phyloP scores from a whole-genome alignment of 1,140 invertebrate species.

The Hylyphantes graminicola region DNA sequence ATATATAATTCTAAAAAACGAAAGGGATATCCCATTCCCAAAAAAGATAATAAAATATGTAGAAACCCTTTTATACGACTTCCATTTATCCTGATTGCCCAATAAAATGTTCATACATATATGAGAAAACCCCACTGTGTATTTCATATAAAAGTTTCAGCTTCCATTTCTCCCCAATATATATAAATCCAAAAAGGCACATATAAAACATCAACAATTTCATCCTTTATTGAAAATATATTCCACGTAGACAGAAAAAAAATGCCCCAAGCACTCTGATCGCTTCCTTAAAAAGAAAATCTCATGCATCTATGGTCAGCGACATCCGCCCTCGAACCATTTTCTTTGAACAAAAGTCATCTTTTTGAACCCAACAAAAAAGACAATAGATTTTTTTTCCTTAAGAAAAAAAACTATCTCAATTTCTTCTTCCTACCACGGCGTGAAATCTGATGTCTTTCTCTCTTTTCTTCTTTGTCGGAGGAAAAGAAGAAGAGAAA shows the following conservation, averaged over 20 bases:
- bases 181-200: too few relatives aligned
- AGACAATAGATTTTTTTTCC: constrained; percentile 15
- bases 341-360: constrained; percentile 46
- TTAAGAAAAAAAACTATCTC: constrained; percentile 35
- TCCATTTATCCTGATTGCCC: too few relatives aligned
- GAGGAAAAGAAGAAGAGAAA: constrained; percentile 5
- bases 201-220: too few relatives aligned
- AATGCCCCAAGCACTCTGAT: not conserved
- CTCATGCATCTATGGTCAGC: constrained; percentile 35
- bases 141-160: too few relatives aligned
- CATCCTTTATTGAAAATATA: too few relatives aligned
- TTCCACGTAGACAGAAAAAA: not conserved
- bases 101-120: too few relatives aligned
- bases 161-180: too few relatives aligned
- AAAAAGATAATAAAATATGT: too few relatives aligned
- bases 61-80: too few relatives aligned
- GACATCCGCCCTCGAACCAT: constrained; percentile 9
- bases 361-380: constrained; percentile 15
- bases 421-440: constrained; percentile 36
- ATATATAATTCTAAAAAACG: too few relatives aligned
- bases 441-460: constrained; percentile 55
- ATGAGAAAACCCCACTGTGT: too few relatives aligned
- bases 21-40: too few relatives aligned
- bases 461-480: constrained; percentile 21
- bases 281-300: not conserved